phyloP scores from a whole-genome alignment of 2,113 vertebrate species.

The Aegypius monachus region DNA sequence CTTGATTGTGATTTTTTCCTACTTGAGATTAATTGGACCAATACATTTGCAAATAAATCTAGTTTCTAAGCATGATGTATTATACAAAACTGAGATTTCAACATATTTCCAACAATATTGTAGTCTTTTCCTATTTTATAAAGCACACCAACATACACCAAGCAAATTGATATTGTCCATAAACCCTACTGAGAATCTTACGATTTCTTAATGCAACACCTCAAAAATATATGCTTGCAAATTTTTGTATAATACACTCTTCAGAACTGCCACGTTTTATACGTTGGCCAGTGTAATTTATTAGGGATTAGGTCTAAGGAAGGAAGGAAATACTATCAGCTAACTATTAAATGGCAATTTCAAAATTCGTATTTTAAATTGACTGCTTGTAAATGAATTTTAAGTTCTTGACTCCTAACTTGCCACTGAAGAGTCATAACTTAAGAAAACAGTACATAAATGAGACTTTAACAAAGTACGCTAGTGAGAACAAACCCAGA shows the following conservation, averaged over 20 bases:
- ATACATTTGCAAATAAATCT: conserved; percentile 81
- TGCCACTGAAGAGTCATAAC: not conserved
- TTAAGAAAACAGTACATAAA: not conserved
- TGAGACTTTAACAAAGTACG: not conserved
- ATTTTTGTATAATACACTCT: not conserved
- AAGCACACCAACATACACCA: not conserved
- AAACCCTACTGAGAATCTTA: not conserved
- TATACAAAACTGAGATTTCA: conserved; percentile 55
- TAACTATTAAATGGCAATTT: not conserved
- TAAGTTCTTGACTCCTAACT: not conserved
- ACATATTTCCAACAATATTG: not conserved
- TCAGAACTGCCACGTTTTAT: not conserved
- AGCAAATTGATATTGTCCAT: not conserved
- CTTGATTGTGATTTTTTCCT: conserved; percentile 73
- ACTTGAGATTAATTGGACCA: conserved; percentile 75
- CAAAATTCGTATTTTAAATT: not conserved
- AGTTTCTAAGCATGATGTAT: conserved; percentile 74
- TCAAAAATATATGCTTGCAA: not conserved
- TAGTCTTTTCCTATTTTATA: not conserved
- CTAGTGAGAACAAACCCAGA: not conserved
- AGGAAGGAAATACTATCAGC: not conserved
- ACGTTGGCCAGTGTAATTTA: not conserved
- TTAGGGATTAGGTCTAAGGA: not conserved
- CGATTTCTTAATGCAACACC: not conserved
- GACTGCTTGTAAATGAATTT: not conserved